Percentiles rank a stretch among this genome's conserved stretches.
Evolutionary conservation across 2,797 vertebrate genomes (phyloP).

Genomic region (Denticeps clupeoides): DNA sequence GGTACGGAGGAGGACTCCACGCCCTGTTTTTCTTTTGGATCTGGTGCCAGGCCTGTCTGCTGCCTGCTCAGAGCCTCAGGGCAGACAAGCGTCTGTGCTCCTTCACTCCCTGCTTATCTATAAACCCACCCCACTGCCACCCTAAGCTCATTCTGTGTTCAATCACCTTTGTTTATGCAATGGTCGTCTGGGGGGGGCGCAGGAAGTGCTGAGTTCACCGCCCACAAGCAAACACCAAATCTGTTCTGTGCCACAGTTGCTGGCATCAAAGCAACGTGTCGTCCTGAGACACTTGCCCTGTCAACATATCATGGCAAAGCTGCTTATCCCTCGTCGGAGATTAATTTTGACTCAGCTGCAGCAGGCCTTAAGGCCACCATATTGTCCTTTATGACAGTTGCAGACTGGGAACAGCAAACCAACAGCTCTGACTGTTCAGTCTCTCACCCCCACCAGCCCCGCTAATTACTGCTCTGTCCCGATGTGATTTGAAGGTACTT

Average conservation of each 20-base stretch:
- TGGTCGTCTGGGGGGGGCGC: background rate
- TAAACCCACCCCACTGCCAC: background rate
- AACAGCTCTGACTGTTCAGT: background rate
- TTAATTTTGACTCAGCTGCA: constrained; percentile 45
- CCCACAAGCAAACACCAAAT: constrained; percentile 1
- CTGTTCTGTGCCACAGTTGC: constrained; percentile 40
- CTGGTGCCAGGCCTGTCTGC: constrained; percentile 23
- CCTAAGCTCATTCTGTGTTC: background rate
- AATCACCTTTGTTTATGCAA: background rate
- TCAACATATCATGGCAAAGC: constrained; percentile 53
- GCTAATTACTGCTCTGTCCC: background rate
- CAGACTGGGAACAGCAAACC: background rate
- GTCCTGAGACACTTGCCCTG: constrained; percentile 42
- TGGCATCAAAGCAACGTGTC: constrained; percentile 48
- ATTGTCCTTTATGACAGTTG: constrained; percentile 53
- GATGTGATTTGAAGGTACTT: background rate
- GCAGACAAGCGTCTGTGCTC: background rate
- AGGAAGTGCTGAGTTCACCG: background rate
- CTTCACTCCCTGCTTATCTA: background rate
- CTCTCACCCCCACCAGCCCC: background rate
- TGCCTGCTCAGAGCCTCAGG: background rate
- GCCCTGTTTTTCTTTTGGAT: constrained; percentile 19
- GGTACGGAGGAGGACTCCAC: constrained; percentile 28
- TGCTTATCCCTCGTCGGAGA: constrained; percentile 52
- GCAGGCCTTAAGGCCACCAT: constrained; percentile 47